These are phyloP conservation scores for Platerodrilus igneus DNA, from an alignment of 2,888 invertebrate species.

Conservation along the genomic window DNA sequence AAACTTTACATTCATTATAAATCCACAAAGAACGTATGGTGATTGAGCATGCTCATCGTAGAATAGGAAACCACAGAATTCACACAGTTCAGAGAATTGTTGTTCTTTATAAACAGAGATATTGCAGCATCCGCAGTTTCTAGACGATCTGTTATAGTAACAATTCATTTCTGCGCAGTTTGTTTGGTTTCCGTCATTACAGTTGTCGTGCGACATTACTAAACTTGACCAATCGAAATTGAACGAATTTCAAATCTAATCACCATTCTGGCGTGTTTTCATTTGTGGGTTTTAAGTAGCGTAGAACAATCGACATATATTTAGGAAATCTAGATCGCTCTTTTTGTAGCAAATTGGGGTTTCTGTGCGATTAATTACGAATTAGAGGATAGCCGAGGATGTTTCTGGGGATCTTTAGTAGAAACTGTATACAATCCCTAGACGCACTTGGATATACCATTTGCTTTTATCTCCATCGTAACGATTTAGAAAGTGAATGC, in stretches of 20 bases:
- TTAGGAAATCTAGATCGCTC: too few relatives aligned
- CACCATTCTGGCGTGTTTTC: slow-evolving; percentile 12
- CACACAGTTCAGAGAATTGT: slow-evolving; percentile 40
- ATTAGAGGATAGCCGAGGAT: too few relatives aligned
- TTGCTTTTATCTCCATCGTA: too few relatives aligned
- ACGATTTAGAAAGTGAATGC: too few relatives aligned
- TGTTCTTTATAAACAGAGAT: slow-evolving; percentile 36
- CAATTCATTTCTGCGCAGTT: slow-evolving; percentile 22
- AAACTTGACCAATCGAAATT: slow-evolving; percentile 19
- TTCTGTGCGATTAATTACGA: too few relatives aligned
- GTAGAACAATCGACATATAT: too few relatives aligned
- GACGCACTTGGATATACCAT: too few relatives aligned
- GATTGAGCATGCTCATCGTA: slow-evolving; percentile 16
- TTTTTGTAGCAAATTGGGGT: too few relatives aligned
- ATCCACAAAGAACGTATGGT: slow-evolving; percentile 27
- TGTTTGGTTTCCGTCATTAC: slow-evolving; percentile 21
- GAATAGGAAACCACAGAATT: slow-evolving; percentile 37
- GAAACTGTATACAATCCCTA: too few relatives aligned
- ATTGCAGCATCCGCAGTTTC: slow-evolving; percentile 8
- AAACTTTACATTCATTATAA: too few relatives aligned
- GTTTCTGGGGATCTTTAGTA: too few relatives aligned
- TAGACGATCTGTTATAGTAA: slow-evolving; percentile 19
- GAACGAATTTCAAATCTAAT: slow-evolving; percentile 15
- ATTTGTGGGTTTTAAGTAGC: too few relatives aligned
- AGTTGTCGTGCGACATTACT: slow-evolving; percentile 18